A percentile compares a stretch with the other conserved stretches of the same genome.
These are phyloP conservation scores for Ferrisia virgata DNA, from an alignment of 2,888 invertebrate genomes.

Conservation along the genomic window DNA sequence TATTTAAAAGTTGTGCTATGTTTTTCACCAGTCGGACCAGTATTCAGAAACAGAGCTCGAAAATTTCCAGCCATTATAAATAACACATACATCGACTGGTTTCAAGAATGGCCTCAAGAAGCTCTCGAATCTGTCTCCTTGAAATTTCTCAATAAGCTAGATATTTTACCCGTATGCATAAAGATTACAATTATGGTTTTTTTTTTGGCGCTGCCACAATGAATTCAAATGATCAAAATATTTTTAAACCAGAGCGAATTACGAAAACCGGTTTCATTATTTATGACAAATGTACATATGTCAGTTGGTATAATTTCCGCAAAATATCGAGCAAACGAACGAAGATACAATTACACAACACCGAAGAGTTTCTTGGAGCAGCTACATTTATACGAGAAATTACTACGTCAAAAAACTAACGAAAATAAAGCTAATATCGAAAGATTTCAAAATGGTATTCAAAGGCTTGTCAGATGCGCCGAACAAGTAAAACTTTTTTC, in stretches of 20 bases:
- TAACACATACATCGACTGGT: slow-evolving; percentile 93
- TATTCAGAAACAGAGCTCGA: slow-evolving; percentile 77
- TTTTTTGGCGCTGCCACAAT: background rate
- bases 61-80: slow-evolving; percentile 93
- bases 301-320: slow-evolving; percentile 83
- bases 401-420: slow-evolving; percentile 64
- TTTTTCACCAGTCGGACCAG: slow-evolving; percentile 91
- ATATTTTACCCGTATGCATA: slow-evolving; percentile 65
- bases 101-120: slow-evolving; percentile 93
- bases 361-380: slow-evolving; percentile 94
- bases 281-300: slow-evolving; percentile 88
- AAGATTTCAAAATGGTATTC: slow-evolving; percentile 81
- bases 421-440: slow-evolving; percentile 72
- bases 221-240: background rate
- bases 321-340: slow-evolving; percentile 76
- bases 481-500: slow-evolving; percentile 62
- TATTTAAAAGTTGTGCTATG: slow-evolving; percentile 78
- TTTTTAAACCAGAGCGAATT: slow-evolving; percentile 56
- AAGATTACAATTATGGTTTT: background rate
- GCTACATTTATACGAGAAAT: slow-evolving; percentile 75
- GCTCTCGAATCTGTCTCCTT: slow-evolving; percentile 85
- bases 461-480: slow-evolving; percentile 81
- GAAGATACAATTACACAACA: slow-evolving; percentile 91
- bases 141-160: slow-evolving; percentile 74
- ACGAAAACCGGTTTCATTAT: slow-evolving; percentile 65